These are phyloP conservation scores for Corbicula japonica DNA, from an alignment of 2,888 invertebrate species.

Conservation along the genomic window DNA sequence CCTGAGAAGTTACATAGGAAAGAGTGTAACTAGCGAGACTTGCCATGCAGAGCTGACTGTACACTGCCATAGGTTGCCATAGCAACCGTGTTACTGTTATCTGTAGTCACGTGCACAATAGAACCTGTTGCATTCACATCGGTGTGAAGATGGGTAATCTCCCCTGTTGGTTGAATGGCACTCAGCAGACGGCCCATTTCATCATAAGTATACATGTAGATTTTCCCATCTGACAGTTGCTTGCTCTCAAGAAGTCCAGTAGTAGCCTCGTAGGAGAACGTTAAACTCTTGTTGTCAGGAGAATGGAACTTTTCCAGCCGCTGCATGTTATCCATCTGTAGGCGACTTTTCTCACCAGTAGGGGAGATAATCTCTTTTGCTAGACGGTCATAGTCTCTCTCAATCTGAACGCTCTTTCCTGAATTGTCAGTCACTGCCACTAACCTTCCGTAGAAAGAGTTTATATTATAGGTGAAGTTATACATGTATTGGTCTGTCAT, in stretches of 20 bases:
- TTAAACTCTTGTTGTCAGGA: constrained; percentile 97
- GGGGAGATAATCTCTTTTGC: constrained; percentile 92
- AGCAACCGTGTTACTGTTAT: constrained; percentile 84
- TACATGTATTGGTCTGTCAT: constrained; percentile 98
- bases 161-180: constrained; percentile 96
- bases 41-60: constrained; percentile 86
- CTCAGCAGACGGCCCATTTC: constrained; percentile 94
- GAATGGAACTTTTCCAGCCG: constrained; percentile 95
- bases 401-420: constrained; percentile 92
- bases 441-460: constrained; percentile 97
- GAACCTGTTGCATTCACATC: constrained; percentile 86
- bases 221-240: constrained; percentile 89
- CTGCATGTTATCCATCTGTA: constrained; percentile 96
- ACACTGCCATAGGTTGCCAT: constrained; percentile 86
- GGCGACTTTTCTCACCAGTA: constrained; percentile 81
- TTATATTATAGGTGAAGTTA: constrained; percentile 98
- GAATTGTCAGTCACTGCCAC: constrained; percentile 97
- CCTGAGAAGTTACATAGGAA: constrained; percentile 31
- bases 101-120: constrained; percentile 85
- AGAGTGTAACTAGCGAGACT: constrained; percentile 75
- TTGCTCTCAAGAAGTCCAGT: constrained; percentile 92
- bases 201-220: constrained; percentile 97
- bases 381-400: constrained; percentile 92
- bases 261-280: constrained; percentile 96
- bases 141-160: constrained; percentile 90